Conservation (phyloP, 2,113 vertebrate species). For the Emberiza fucata region DNA sequence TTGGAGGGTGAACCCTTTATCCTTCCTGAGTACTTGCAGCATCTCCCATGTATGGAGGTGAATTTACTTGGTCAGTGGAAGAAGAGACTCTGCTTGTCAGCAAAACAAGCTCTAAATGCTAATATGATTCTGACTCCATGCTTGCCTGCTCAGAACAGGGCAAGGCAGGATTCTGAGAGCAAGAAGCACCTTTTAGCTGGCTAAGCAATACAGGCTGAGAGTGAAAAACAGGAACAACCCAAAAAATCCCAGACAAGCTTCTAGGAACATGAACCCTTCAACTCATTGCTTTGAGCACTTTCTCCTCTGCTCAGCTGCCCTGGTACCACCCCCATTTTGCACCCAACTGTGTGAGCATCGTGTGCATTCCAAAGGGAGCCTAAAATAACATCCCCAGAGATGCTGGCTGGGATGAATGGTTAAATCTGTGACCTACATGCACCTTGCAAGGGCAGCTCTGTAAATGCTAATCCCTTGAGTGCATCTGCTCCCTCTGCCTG, state of each 20-base stretch:
- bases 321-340: neutral
- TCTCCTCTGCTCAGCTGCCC: neutral
- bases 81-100: neutral
- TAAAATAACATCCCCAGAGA: neutral
- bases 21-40: neutral
- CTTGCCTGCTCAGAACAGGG: neutral
- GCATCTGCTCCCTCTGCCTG: neutral
- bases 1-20: neutral
- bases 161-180: neutral
- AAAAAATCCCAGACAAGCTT: neutral
- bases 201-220: neutral
- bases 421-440: constrained; percentile 35
- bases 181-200: neutral
- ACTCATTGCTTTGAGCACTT: neutral
- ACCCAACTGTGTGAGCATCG: accelerated
- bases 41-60: accelerated
- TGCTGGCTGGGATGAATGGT: neutral
- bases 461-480: constrained; percentile 1
- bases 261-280: neutral
- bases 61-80: neutral
- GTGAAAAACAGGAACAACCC: neutral
- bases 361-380: neutral
- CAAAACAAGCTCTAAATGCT: neutral
- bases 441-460: neutral
- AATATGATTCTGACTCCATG: neutral